These are phyloP conservation scores for Diplodus puntazzo DNA, from an alignment of 2,797 vertebrate genomes.

Conservation along the genomic window DNA sequence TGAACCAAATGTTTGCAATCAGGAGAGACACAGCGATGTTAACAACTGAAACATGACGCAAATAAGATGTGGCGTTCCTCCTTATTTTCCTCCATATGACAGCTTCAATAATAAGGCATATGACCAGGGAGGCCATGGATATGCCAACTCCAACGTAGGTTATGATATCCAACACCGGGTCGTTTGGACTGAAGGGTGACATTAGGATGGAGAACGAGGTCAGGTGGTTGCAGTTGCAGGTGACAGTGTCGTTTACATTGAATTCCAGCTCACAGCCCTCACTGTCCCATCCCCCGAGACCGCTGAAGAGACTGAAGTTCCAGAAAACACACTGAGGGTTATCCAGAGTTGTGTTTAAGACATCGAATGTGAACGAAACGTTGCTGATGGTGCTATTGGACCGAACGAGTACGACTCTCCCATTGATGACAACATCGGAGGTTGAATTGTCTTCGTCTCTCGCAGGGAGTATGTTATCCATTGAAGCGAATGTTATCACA, in stretches of 20 bases:
- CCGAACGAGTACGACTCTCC: constrained; percentile 84
- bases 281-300: constrained; percentile 84
- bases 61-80: constrained; percentile 88
- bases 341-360: constrained; percentile 50
- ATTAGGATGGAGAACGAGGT: constrained; percentile 95
- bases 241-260: constrained; percentile 22
- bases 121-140: constrained; percentile 88
- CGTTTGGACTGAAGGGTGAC: constrained; percentile 74
- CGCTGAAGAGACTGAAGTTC: constrained; percentile 85
- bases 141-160: constrained; percentile 89
- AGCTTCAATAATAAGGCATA: constrained; percentile 90
- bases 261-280: constrained; percentile 78
- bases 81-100: constrained; percentile 90
- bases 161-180: constrained; percentile 74
- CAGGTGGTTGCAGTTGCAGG: constrained; percentile 89
- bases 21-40: constrained; percentile 92
- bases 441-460: constrained; percentile 58
- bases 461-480: constrained; percentile 77
- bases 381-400: constrained; percentile 71
- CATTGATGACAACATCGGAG: constrained; percentile 64
- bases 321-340: constrained; percentile 90
- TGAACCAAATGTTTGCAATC: constrained; percentile 91
- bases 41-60: constrained; percentile 91
- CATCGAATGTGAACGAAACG: constrained; percentile 86
- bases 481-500: constrained; percentile 84